Conservation (phyloP, 2,888 invertebrate genomes). For the Drosophila rubida region DNA sequence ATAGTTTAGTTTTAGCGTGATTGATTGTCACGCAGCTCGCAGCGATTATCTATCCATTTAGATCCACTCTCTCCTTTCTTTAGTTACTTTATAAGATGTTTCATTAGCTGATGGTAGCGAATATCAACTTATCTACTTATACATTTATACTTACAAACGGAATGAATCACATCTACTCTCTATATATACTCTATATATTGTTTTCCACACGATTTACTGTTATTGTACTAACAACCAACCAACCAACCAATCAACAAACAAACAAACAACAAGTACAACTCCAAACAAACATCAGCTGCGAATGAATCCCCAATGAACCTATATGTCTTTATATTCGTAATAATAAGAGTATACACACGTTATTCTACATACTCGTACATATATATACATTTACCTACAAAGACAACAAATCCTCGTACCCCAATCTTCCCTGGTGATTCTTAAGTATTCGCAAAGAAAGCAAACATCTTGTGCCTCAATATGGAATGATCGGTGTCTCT, state of each 20-base stretch:
- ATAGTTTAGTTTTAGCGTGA: conserved; percentile 47
- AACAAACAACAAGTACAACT: conserved; percentile 27
- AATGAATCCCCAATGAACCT: conserved; percentile 32
- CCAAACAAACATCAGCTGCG: conserved; percentile 21
- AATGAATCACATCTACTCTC: conserved; percentile 28
- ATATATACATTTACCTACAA: conserved; percentile 11
- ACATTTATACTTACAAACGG: conserved; percentile 51
- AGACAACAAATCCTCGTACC: conserved; percentile 19
- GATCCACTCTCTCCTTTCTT: conserved; percentile 29
- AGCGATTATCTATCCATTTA: conserved; percentile 50
- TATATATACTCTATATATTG: conserved; percentile 42
- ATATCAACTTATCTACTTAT: conserved; percentile 7
- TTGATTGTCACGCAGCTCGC: conserved; percentile 36
- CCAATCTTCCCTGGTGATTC: conserved; percentile 2
- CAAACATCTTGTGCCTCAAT: conserved; percentile 14
- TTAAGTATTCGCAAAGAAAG: conserved; percentile 1
- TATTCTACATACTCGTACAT: conserved; percentile 26
- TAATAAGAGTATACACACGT: background rate
- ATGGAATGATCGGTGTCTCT: conserved; percentile 46
- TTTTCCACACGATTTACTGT: conserved; percentile 33
- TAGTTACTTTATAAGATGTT: conserved; percentile 54
- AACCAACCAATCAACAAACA: background rate
- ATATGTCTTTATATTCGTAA: background rate
- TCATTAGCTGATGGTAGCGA: conserved; percentile 51
- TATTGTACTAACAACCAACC: conserved; percentile 21